phyloP scores from a whole-genome alignment of 2,888 invertebrate genomes.

The Helobdella robusta region DNA sequence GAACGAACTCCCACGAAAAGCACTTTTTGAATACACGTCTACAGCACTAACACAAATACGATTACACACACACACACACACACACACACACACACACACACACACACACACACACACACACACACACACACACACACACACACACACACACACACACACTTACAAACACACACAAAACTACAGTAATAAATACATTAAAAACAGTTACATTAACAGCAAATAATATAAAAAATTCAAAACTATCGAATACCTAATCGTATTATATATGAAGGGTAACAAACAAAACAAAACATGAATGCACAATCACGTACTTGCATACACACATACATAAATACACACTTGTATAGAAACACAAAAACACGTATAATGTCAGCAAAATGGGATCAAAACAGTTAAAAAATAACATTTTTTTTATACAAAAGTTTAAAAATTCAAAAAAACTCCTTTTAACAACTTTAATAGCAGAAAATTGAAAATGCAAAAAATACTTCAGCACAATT shows the following conservation, averaged over 20 bases:
- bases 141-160: constrained; percentile 25
- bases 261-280: background rate
- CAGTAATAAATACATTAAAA: constrained; percentile 14
- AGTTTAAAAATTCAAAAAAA: background rate
- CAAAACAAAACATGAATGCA: constrained; percentile 7
- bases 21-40: too few relatives aligned
- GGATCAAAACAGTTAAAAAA: too few relatives aligned
- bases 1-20: too few relatives aligned
- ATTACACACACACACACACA: constrained; percentile 9
- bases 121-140: constrained; percentile 21
- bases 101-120: constrained; percentile 20
- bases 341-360: background rate
- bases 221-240: background rate
- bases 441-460: background rate
- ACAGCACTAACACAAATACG: too few relatives aligned
- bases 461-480: too few relatives aligned
- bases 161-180: constrained; percentile 27
- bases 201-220: background rate
- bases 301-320: constrained; percentile 4
- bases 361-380: background rate
- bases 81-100: constrained; percentile 26
- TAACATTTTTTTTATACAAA: background rate
- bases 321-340: constrained; percentile 10
- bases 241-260: background rate
- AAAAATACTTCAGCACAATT: too few relatives aligned